Conservation (phyloP, 1,140 invertebrate species). For the Anastatus disparis region DNA sequence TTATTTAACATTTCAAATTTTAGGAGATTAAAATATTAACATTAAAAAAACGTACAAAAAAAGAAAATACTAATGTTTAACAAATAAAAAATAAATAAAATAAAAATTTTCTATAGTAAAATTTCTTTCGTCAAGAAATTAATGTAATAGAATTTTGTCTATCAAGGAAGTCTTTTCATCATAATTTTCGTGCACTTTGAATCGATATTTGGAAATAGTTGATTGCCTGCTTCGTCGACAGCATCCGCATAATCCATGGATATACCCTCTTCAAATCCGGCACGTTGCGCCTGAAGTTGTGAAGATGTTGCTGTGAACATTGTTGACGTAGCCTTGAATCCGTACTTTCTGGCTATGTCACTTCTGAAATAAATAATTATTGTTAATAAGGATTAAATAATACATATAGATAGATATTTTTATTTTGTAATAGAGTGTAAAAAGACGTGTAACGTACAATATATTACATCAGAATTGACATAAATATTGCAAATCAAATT, state of each 20-base stretch:
- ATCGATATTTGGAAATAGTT: constrained; percentile 29
- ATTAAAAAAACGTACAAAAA: too few species aligned
- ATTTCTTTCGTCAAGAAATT: too few species aligned
- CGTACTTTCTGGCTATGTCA: constrained; percentile 43
- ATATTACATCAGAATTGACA: too few species aligned
- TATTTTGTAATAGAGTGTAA: neutral
- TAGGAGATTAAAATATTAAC: too few species aligned
- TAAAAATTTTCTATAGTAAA: too few species aligned
- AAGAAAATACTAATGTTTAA: too few species aligned
- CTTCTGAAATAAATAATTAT: constrained; percentile 39
- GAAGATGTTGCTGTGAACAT: constrained; percentile 47
- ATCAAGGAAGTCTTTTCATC: constrained; percentile 39
- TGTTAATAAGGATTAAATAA: neutral
- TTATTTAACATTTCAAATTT: too few species aligned
- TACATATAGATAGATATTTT: neutral
- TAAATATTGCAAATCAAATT: too few species aligned
- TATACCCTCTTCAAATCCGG: constrained; percentile 38
- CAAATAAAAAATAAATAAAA: too few species aligned
- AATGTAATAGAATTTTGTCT: too few species aligned
- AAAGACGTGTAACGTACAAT: too few species aligned
- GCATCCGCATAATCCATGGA: constrained; percentile 30
- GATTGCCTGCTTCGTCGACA: constrained; percentile 41
- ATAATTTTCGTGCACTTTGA: constrained; percentile 42
- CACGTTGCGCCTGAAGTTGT: constrained; percentile 41
- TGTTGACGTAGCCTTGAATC: constrained; percentile 43